Conservation (phyloP, 2,113 vertebrate species). For the Gasterosteus nipponicus region DNA sequence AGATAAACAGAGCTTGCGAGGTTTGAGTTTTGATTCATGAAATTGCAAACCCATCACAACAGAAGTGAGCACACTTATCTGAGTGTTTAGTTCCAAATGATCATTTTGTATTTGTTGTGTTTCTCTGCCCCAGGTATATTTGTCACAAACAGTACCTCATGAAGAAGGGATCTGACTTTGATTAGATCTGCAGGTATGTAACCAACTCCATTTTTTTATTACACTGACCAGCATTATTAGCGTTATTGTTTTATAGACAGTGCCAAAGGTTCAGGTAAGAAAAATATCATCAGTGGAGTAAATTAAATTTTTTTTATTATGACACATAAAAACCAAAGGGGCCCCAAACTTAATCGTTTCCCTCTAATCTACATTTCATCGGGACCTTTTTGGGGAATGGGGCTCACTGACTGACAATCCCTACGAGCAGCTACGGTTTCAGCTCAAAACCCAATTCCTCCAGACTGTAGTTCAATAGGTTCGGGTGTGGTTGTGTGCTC, state of each 20-base stretch:
- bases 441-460: not conserved
- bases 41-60: not conserved
- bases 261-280: not conserved
- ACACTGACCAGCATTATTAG: not conserved
- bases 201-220: not conserved
- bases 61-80: not conserved
- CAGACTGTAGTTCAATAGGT: slow-evolving; percentile 13
- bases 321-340: not conserved
- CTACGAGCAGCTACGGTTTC: not conserved
- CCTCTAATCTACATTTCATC: not conserved
- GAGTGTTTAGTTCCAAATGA: too few species aligned
- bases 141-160: not conserved
- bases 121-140: not conserved
- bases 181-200: not conserved
- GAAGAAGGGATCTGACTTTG: not conserved
- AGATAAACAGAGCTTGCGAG: not conserved
- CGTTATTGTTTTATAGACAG: not conserved
- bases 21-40: not conserved
- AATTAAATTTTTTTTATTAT: not conserved
- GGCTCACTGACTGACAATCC: not conserved
- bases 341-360: not conserved
- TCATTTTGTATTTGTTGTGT: not conserved
- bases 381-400: not conserved
- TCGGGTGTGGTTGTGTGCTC: slow-evolving; percentile 22
- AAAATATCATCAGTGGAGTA: not conserved